Evolutionary conservation across 2,113 vertebrate species (phyloP), one percentile per base, ranked within the genome.

Genomic region (Brachyistius frenatus): DNA sequence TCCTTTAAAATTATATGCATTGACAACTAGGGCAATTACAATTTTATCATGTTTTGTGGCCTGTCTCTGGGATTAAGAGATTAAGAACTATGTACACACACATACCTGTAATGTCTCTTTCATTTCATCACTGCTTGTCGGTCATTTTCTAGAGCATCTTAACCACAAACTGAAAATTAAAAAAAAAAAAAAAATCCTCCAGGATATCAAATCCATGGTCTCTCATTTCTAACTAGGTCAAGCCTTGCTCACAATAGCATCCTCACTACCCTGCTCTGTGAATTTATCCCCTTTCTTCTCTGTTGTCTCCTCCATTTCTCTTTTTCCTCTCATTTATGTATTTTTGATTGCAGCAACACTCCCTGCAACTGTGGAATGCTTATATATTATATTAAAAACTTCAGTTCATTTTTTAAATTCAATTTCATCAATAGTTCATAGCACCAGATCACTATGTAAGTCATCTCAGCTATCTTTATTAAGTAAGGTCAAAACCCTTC

Each of bases 201-300:
- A 86, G 84, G 91, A 86, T 85, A 87, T 89, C 85, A 80, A 86
- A 88, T 88, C 86, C 76, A 41, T 67, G 87, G 78, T 75, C 87
- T 76, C 76, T 73, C 65, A n/a, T 89, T 91, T 88, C 82, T 89
- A 92, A 91, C 89, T 94, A 90, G 92, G 91, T 92, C 91, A 93
- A 81, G 77, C 73, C 67, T 87, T 74, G 72, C 85, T 88, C 78
- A 85, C 85, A 85, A 64, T 84, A 83, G 81, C 69, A 75, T 78
- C 71, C 70, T 73, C 57, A 62, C 70, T 10, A 53, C 52, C 52
- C 46, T 84, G 80, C 73, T 79, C 47, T 81, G 69, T 84, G 69
- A 39, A 77, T 84, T 76, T 53, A 64, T 58, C 67, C 39, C 54
- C 67, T 78, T 52, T 31, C 36, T 63, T 54, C 63, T 55, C 35